Evolutionary conservation across 1,140 invertebrate genomes (phyloP).

Genomic region (Linepithema humile): DNA sequence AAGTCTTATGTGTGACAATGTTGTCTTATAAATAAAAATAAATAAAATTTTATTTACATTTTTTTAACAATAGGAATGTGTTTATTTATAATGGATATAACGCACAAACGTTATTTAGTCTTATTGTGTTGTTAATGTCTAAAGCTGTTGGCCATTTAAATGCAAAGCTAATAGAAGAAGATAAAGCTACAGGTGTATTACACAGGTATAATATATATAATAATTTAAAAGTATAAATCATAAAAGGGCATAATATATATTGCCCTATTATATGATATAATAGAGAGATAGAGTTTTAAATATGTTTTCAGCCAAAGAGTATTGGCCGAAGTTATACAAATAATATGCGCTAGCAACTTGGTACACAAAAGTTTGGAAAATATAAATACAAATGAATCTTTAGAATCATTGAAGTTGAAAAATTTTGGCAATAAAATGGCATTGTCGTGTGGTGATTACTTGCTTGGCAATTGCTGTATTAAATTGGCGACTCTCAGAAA

Average conservation of each 20-base stretch:
- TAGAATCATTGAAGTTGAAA: constrained; percentile 85
- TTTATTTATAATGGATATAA: constrained; percentile 96
- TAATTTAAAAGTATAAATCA: background rate
- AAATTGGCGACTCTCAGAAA: constrained; percentile 93
- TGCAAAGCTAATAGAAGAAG: constrained; percentile 92
- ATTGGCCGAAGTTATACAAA: constrained; percentile 97
- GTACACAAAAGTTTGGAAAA: constrained; percentile 97
- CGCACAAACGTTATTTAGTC: constrained; percentile 96
- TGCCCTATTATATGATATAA: too few species aligned
- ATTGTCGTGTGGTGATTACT: constrained; percentile 95
- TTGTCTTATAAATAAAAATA: background rate
- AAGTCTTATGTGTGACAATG: constrained; percentile 79
- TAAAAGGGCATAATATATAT: too few species aligned
- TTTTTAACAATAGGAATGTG: constrained; percentile 86
- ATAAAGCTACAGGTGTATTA: constrained; percentile 92
- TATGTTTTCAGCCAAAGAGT: constrained; percentile 90
- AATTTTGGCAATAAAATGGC: constrained; percentile 98
- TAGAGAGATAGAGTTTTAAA: constrained; percentile 18
- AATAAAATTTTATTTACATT: constrained; percentile 14
- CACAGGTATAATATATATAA: constrained; percentile 85
- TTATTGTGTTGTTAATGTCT: constrained; percentile 95
- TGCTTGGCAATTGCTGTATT: constrained; percentile 94
- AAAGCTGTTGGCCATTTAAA: constrained; percentile 94
- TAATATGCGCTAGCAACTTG: constrained; percentile 98
- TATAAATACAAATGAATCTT: constrained; percentile 86